Evolutionary conservation across 2,113 vertebrate genomes (phyloP), one percentile per base, ranked within the genome.

Genomic region (Charadrius vociferus): DNA sequence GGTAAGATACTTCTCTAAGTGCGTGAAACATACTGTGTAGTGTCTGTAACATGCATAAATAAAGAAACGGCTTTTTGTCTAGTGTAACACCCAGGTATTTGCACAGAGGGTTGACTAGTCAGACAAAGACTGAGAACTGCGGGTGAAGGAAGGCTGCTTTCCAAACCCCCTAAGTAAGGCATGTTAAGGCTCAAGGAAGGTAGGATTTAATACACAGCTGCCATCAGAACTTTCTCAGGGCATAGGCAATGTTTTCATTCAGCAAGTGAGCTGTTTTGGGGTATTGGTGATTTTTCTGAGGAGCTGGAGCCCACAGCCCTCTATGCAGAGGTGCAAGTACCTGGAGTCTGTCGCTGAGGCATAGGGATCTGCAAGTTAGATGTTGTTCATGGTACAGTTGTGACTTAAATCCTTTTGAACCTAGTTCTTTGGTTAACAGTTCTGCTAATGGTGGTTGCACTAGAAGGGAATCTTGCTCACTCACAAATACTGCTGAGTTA

Each of bases 1-100:
- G 98, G 98, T 99, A 98, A 98, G 91, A 72, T 34, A 15, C 13
- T 88, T 72, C 36, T 73, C 9, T 62, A 78, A 88, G 41, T 65
- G 36, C 34, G 53, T 75, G 81, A 84, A 93, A 83, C 52, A 32
- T 37, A 29, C 56, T 30, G 32, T 63, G 29, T 61, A 32, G 32
- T 79, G 11, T 72, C n/a, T 89, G n/a, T 52, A 78, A 79, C 16
- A 3, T 7, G 13, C 55, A 22, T 68, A 49, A 81, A n/a, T 27
- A 55, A 90, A 66, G 43, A 62, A 81, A 62, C 61, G 43, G 27
- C 22, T 81, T 41, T 91, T 71, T 72, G 24, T 89, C 45, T 32
- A 34, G 9, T 47, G 34, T 65, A 49, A 29, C 24, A n/a, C 39
- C 26, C 23, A 73, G 17, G 5, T 43, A 17, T 62, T 92, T 88